Evolutionary conservation across 2,113 vertebrate genomes (phyloP).

Genomic region (Cyanoderma ruficeps): DNA sequence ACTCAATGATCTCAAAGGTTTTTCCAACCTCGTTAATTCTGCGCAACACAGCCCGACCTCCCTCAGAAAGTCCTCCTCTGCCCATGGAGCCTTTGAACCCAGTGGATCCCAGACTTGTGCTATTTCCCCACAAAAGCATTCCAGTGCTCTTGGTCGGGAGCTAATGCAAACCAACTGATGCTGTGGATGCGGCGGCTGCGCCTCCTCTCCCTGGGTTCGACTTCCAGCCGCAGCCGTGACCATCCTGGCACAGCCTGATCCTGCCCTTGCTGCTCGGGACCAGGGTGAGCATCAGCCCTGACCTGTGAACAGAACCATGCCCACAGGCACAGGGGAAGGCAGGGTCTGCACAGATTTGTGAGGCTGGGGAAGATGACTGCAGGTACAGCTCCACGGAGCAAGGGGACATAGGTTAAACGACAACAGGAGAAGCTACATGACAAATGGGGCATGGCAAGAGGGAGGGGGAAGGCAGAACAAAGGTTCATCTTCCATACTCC

Average conservation of each 20-base stretch:
- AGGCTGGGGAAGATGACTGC: neutral
- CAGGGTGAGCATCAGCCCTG: neutral
- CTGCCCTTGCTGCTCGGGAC: neutral
- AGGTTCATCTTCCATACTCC: constrained; percentile 7
- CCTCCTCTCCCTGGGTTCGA: neutral
- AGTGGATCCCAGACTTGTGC: neutral
- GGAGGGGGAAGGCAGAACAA: constrained; percentile 14
- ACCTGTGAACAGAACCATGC: neutral
- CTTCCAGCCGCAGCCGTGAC: neutral
- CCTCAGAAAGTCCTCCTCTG: neutral
- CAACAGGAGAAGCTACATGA: neutral
- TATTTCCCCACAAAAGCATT: neutral
- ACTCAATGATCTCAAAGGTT: neutral
- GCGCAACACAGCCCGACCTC: neutral
- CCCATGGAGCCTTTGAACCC: neutral
- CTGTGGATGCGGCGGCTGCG: neutral
- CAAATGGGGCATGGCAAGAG: constrained; percentile 1
- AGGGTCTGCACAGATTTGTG: neutral
- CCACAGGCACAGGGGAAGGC: neutral
- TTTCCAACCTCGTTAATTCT: neutral
- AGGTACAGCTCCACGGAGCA: neutral
- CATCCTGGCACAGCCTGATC: neutral
- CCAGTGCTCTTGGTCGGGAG: neutral
- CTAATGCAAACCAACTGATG: neutral
- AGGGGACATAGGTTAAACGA: neutral